Conservation (phyloP, 1,140 invertebrate species). For the Uloborus diversus region DNA sequence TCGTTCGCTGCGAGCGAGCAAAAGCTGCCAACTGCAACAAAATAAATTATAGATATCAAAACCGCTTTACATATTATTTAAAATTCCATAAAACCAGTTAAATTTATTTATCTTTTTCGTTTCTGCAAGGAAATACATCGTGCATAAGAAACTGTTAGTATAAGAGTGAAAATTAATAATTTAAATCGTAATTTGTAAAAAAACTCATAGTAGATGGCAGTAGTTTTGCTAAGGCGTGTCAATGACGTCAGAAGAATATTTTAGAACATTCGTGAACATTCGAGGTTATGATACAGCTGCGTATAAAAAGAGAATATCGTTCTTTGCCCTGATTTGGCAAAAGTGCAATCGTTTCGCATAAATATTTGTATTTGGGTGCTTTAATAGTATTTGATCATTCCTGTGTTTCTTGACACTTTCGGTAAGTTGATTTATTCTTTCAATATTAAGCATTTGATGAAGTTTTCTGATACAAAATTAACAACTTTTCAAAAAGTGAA, state of each 20-base stretch:
- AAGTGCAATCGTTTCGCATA: background rate
- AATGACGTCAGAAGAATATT: constrained; percentile 1
- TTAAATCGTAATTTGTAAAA: too few species aligned
- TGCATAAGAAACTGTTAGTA: too few species aligned
- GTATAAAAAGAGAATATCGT: constrained; percentile 1
- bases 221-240: constrained; percentile 11
- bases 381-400: too few species aligned
- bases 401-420: background rate
- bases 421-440: background rate
- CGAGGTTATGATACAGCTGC: constrained; percentile 19
- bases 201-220: constrained; percentile 28
- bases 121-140: too few species aligned
- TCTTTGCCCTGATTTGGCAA: background rate
- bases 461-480: background rate
- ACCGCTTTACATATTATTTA: too few species aligned
- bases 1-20: too few species aligned
- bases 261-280: constrained; percentile 44
- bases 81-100: too few species aligned
- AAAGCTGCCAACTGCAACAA: too few species aligned
- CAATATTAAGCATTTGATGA: background rate
- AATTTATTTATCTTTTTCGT: too few species aligned
- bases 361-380: background rate
- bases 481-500: background rate
- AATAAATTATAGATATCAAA: too few species aligned
- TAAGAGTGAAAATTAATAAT: too few species aligned